Base-by-base conservation (phyloP, 2,797 vertebrate species). In the Melanotaenia maccullochi region DNA sequence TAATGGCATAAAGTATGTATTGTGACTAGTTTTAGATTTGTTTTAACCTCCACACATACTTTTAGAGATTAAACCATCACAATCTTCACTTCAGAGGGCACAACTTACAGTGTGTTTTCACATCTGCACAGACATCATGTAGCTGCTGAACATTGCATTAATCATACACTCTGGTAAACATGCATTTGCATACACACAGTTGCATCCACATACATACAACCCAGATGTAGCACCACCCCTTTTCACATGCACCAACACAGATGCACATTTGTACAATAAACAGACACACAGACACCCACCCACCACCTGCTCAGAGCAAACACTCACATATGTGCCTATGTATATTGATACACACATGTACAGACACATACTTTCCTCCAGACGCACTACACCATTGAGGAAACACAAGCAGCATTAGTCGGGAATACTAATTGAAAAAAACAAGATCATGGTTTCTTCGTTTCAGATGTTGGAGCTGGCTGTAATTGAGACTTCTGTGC, bases 361-460 rank as follows among this genome's bases (percentile, higher is more conserved):
- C 30, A 81, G 33, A 71, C 63, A 76, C 77, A 85, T 73, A 65
- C 57, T 74, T 57, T 82, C 82, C 81, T 68, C 33, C 82, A 84
- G 86, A 81, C 76, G 84, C 73, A 68, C 67, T 76, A 60, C 76
- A 75, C 68, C 55, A 84, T 82, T 93, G 86, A 92, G 89, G 89
- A 92, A 93, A 92, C 89, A 92, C 90, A 88, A 91, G 87, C 85
- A 87, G 69, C 84, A 91, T 93, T 92, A 94, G 78, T 73, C 75
- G 89, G 91, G 90, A 93, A 93, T 93, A 86, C 85, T 91, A 93
- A 93, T 90, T 86, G 89, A 28, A 93, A 92, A 85, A 92, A 90
- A 93, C 87, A 91, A 82, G 68, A 76, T 87, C 78, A 84, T 83
- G 71, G 80, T 91, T 89, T 91, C 83, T 91, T 86, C 60, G 86